phyloP scores from a whole-genome alignment of 2,888 invertebrate genomes.

The Homarus gammarus region DNA sequence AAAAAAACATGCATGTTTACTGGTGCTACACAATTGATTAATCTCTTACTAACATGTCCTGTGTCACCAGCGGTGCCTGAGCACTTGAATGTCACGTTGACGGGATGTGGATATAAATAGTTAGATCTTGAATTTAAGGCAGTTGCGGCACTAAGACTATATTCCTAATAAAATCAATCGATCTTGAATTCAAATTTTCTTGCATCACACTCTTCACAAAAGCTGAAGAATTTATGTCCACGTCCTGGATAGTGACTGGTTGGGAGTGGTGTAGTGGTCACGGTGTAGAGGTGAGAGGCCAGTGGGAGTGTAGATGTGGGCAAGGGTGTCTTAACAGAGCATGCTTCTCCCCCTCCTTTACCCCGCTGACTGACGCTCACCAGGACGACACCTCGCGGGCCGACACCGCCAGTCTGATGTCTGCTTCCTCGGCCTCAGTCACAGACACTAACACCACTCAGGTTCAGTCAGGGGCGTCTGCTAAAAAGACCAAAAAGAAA shows the following conservation, averaged over 20 bases:
- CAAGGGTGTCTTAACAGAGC: slow-evolving; percentile 63
- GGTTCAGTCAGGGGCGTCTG: slow-evolving; percentile 40
- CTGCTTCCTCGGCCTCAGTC: slow-evolving; percentile 67
- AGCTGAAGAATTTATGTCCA: slow-evolving; percentile 26
- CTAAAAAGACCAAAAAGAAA: slow-evolving; percentile 68
- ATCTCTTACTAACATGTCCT: slow-evolving; percentile 41
- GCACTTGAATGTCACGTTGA: slow-evolving; percentile 20
- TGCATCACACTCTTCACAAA: neutral
- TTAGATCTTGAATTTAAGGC: neutral
- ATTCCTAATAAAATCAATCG: too few species aligned
- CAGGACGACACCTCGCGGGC: slow-evolving; percentile 61
- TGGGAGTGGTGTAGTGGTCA: slow-evolving; percentile 48
- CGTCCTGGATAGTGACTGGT: slow-evolving; percentile 8
- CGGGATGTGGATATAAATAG: slow-evolving; percentile 41
- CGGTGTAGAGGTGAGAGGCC: slow-evolving; percentile 43
- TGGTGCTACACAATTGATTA: slow-evolving; percentile 48
- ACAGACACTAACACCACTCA: slow-evolving; percentile 65
- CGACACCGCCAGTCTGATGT: slow-evolving; percentile 68
- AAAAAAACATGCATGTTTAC: slow-evolving; percentile 54
- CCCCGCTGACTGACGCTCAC: slow-evolving; percentile 57
- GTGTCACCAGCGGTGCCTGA: slow-evolving; percentile 44
- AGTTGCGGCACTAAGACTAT: too few species aligned
- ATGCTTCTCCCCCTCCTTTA: slow-evolving; percentile 64
- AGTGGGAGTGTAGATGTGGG: slow-evolving; percentile 42
- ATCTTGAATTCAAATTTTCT: too few species aligned